A percentile compares a stretch with the other conserved stretches of the same genome.
These are phyloP conservation scores for Exaiptasia diaphana DNA, from an alignment of 64 coral and sea anemone species.

Conservation along the genomic window DNA sequence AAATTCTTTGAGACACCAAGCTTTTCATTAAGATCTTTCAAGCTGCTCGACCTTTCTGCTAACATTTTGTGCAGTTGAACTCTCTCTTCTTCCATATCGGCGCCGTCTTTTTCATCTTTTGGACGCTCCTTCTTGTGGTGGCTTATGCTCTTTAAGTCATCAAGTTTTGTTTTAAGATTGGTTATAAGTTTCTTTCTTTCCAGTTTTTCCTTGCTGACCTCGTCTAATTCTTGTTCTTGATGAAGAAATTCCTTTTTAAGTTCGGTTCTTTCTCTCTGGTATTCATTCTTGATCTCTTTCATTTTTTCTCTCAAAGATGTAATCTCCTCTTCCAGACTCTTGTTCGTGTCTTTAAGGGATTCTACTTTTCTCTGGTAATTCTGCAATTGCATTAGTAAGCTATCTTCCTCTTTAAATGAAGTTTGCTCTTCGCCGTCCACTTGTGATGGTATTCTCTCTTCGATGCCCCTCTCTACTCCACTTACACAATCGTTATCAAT, in stretches of 20 bases:
- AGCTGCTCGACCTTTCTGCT: not conserved
- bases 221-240: slow-evolving; percentile 10
- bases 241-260: slow-evolving; percentile 39
- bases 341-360: not conserved
- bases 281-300: slow-evolving; percentile 21
- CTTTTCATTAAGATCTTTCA: slow-evolving; percentile 13
- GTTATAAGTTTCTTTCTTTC: not conserved
- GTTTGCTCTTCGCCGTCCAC: too few species aligned
- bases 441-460: too few species aligned
- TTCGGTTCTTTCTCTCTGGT: slow-evolving; percentile 37
- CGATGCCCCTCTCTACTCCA: too few species aligned
- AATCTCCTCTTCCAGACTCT: not conserved
- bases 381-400: not conserved
- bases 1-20: slow-evolving; percentile 12
- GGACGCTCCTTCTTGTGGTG: not conserved
- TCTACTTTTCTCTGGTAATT: not conserved
- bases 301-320: slow-evolving; percentile 21
- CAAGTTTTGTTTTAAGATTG: not conserved
- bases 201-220: not conserved
- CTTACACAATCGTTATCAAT: too few species aligned
- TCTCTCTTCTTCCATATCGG: not conserved
- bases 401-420: too few species aligned
- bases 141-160: not conserved
- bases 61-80: not conserved
- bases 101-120: not conserved